A percentile compares a stretch with the other conserved stretches of the same genome.
Evolutionary conservation across 2,888 invertebrate species (phyloP).

Genomic region (Amblyjoppa proteus): DNA sequence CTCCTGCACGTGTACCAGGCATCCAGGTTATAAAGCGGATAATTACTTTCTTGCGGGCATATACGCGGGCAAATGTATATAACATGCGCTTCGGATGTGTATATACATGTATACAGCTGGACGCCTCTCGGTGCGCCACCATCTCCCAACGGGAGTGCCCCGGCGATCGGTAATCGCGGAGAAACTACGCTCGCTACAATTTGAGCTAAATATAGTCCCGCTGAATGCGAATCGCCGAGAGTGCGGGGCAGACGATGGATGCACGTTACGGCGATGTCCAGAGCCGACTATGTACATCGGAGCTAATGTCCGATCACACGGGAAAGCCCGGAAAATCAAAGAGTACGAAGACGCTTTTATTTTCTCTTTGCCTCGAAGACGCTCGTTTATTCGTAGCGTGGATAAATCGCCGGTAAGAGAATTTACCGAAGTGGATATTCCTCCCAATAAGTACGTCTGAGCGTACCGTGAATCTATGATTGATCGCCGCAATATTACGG

Average conservation of each 20-base stretch:
- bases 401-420: not conserved
- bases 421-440: not conserved
- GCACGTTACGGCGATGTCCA: constrained; percentile 26
- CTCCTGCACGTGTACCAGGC: not conserved
- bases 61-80: too few relatives aligned
- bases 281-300: not conserved
- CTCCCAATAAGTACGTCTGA: not conserved
- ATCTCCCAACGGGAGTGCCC: constrained; percentile 44
- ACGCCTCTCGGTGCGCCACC: constrained; percentile 47
- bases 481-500: not conserved
- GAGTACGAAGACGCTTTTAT: not conserved
- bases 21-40: constrained; percentile 1
- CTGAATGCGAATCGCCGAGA: constrained; percentile 55
- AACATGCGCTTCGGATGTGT: not conserved
- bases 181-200: constrained; percentile 79
- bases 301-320: constrained; percentile 1
- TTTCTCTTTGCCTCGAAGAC: not conserved
- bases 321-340: constrained; percentile 11
- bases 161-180: constrained; percentile 76
- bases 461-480: not conserved
- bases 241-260: constrained; percentile 23
- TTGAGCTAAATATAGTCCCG: constrained; percentile 79
- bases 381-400: not conserved
- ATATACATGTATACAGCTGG: not conserved
- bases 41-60: constrained; percentile 21